Evolutionary conservation across 2,888 invertebrate species (phyloP), one percentile per base, ranked within the genome.

Genomic region (Pedicia rivosa): DNA sequence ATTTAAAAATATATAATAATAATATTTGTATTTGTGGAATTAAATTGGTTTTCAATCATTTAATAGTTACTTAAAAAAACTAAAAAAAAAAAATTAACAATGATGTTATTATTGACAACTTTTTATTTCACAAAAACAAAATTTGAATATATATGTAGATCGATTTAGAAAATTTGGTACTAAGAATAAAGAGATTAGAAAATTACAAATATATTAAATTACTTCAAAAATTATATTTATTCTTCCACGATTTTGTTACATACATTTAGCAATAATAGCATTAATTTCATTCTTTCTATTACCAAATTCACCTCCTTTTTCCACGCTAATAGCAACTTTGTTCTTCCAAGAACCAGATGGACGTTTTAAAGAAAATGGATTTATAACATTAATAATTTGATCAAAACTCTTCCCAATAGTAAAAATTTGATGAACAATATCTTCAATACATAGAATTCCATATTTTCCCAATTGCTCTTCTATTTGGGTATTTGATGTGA

Each of bases 391-490:
- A 3, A 45, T 52, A 2, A 59, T 56, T 2, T 48, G 46, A 13
- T 50, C 49, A 34, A 62, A 62, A 37, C 61, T 55, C 0, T 54
- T 48, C 1, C 60, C 60, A 10, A 58, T 58, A 6, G 59, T 58
- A 24, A 48, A 57, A 9, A 62, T 51, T 44, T 62, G 62, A 39
- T 62, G 62, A 7, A 62, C 57, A 13, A 62, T 54, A 43, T 62
- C 62, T 40, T 62, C 62, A 41, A 62, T 46, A 41, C 62, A 62
- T 34, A 62, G 59, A 1, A 62, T 51, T n/a, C 62, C 62, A 39
- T 55, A 48, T 1, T 55, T 49, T 3, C 62, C 62, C 17, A 62
- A 42, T 3, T 55, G 45, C 24, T 59, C 54, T 41, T 62, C 62
- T 12, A 62, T 54, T 52, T 58, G 49, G 2, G 57, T 55, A 41